Base-by-base conservation (phyloP, 2,113 vertebrate species). In the Rafetus swinhoei region DNA sequence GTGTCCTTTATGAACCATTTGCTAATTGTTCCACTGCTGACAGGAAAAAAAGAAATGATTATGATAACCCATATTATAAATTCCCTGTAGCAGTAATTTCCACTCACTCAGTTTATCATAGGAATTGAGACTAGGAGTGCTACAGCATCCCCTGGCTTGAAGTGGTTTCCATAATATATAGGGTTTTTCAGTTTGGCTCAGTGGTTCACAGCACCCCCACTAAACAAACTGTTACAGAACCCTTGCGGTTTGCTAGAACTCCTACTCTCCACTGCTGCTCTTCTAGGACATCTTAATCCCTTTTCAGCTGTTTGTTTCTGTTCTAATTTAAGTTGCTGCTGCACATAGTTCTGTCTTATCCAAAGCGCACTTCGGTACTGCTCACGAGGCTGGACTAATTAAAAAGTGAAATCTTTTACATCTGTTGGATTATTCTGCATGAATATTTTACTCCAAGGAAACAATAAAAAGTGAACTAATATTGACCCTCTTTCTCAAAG, bases 221-320 rank as follows among this genome's bases (percentile, higher is more conserved):
- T 59, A 59, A 10, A 59, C 57, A 59, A 24, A 59, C 21, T 57
- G 56, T 57, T 57, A 25, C 22, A 59, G 22, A 22, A 25, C 24
- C 56, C 52, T 80, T 89, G 86, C 19, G 62, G 56, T 92, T 86
- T 85, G 88, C 87, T 92, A 91, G n/a, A 60, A 95, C 89, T 76
- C 76, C 87, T 85, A 60, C 7, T 39, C n/a, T 74, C 19, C 18
- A 72, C 79, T 50, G 22, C 65, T 89, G 85, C 32, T 85, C 74
- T 56, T 84, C 54, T 90, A 93, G 87, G 93, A 97, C 95, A 89
- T 95, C 80, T 86, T 96, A 86, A 82, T 89, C 85, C 90, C 89
- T 93, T 13, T 83, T 83, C 94, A 89, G 81, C 77, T 69, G 1
- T 88, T 81, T 89, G 69, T 96, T 96, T 95, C 89, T 76, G 10